These are phyloP conservation scores for Hololepta plana DNA, from an alignment of 2,888 invertebrate genomes.

Conservation along the genomic window DNA sequence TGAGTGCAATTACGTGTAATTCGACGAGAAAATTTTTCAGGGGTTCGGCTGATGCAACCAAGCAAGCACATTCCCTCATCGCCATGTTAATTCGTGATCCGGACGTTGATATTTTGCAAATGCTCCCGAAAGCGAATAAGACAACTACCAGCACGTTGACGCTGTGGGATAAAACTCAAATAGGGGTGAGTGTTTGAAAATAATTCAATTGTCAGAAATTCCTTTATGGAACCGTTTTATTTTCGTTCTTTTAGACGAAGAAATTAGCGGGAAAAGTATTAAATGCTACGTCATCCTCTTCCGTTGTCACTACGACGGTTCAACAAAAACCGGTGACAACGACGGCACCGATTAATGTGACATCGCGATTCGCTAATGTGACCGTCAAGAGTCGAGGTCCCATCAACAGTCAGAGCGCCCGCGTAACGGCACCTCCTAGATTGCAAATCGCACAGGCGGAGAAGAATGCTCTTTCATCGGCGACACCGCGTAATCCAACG, in stretches of 20 bases:
- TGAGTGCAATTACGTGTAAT: slow-evolving; percentile 5
- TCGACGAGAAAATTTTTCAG: slow-evolving; percentile 22
- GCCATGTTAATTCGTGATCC: slow-evolving; percentile 87
- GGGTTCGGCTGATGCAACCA: slow-evolving; percentile 80
- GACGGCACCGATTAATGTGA: slow-evolving; percentile 13
- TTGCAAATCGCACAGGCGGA: slow-evolving; percentile 35
- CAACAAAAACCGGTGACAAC: slow-evolving; percentile 17
- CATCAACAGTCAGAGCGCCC: slow-evolving; percentile 14
- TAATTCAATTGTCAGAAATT: slow-evolving; percentile 4
- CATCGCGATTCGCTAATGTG: slow-evolving; percentile 12
- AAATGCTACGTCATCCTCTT: slow-evolving; percentile 9
- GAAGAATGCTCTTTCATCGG: slow-evolving; percentile 26
- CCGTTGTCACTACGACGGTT: slow-evolving; percentile 9
- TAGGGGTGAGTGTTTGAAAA: slow-evolving; percentile 23
- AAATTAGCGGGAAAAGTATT: slow-evolving; percentile 22
- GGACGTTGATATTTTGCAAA: slow-evolving; percentile 73
- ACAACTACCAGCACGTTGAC: slow-evolving; percentile 31
- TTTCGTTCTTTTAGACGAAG: slow-evolving; percentile 18
- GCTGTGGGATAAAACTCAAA: slow-evolving; percentile 37
- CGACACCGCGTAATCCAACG: slow-evolving; percentile 12
- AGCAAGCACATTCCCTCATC: slow-evolving; percentile 83
- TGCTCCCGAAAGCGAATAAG: slow-evolving; percentile 43
- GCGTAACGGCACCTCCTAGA: slow-evolving; percentile 24
- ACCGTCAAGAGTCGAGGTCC: slow-evolving; percentile 19
- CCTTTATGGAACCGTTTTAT: slow-evolving; percentile 1